Percentiles rank a stretch among this genome's conserved stretches.
phyloP scores from a whole-genome alignment of 2,888 invertebrate species.

The Spodoptera exigua region DNA sequence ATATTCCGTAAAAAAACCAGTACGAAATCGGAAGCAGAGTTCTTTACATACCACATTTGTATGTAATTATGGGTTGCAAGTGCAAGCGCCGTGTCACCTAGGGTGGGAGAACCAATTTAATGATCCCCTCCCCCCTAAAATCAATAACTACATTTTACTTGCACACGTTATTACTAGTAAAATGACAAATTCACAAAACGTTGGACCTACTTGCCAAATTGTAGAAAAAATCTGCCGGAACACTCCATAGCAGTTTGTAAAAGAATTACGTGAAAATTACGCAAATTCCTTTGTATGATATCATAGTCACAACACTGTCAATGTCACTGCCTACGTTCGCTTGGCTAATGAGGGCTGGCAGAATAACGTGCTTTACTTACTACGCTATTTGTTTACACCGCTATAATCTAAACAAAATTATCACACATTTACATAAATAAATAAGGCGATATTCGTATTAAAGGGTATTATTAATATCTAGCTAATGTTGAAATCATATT shows the following conservation, averaged over 20 bases:
- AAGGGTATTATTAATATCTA: conserved; percentile 2
- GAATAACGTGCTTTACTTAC: conserved; percentile 30
- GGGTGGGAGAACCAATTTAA: too few relatives aligned
- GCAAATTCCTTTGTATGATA: conserved; percentile 46
- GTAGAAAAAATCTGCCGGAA: conserved; percentile 1
- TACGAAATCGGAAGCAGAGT: too few relatives aligned
- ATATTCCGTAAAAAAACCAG: too few relatives aligned
- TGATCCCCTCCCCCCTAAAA: too few relatives aligned
- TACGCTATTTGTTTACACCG: conserved; percentile 10
- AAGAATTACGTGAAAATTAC: conserved; percentile 31
- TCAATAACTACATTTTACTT: neutral
- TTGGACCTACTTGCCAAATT: conserved; percentile 27
- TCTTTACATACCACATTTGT: too few relatives aligned
- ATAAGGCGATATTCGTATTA: neutral
- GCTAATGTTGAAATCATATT: conserved; percentile 1
- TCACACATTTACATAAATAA: neutral
- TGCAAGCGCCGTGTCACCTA: too few relatives aligned
- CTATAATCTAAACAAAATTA: neutral
- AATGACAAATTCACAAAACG: conserved; percentile 1
- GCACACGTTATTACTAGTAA: neutral
- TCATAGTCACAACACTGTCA: conserved; percentile 55
- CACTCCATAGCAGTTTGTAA: conserved; percentile 24
- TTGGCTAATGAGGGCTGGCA: conserved; percentile 49
- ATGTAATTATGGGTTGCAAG: too few relatives aligned
- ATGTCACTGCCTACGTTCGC: conserved; percentile 53